Percentiles rank a stretch among this genome's conserved stretches.
Evolutionary conservation across 2,888 invertebrate genomes (phyloP).

Genomic region (Drosophila falleni): DNA sequence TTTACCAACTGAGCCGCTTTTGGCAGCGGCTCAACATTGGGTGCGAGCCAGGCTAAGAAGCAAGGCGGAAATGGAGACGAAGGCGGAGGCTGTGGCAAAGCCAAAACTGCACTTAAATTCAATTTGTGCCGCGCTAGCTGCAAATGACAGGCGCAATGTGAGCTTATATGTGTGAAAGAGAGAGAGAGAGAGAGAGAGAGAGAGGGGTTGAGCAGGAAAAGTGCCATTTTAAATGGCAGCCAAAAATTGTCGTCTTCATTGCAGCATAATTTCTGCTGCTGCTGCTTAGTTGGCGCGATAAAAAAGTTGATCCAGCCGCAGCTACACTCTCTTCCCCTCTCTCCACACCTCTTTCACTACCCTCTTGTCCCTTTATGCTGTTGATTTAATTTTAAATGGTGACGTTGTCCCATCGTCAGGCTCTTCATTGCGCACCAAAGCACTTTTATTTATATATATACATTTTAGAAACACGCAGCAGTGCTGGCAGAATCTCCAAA

Average conservation of each 20-base stretch:
- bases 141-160: constrained; percentile 70
- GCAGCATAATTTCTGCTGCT: constrained; percentile 72
- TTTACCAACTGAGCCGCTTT: constrained; percentile 46
- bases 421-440: constrained; percentile 63
- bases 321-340: not conserved
- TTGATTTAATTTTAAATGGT: constrained; percentile 83
- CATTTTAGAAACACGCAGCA: constrained; percentile 34
- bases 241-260: constrained; percentile 79
- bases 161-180: not conserved
- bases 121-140: constrained; percentile 75
- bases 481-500: too few species aligned
- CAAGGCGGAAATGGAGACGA: not conserved
- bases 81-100: constrained; percentile 49
- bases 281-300: constrained; percentile 74
- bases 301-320: constrained; percentile 67
- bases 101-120: constrained; percentile 79
- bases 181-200: not conserved
- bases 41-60: constrained; percentile 26
- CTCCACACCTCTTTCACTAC: not conserved
- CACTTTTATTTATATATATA: constrained; percentile 73
- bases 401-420: constrained; percentile 63
- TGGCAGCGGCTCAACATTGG: constrained; percentile 69
- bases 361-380: constrained; percentile 60
- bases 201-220: constrained; percentile 40
- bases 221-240: constrained; percentile 78